Evolutionary conservation across 2,888 invertebrate species (phyloP).

Genomic region (Amphipoea oculea): DNA sequence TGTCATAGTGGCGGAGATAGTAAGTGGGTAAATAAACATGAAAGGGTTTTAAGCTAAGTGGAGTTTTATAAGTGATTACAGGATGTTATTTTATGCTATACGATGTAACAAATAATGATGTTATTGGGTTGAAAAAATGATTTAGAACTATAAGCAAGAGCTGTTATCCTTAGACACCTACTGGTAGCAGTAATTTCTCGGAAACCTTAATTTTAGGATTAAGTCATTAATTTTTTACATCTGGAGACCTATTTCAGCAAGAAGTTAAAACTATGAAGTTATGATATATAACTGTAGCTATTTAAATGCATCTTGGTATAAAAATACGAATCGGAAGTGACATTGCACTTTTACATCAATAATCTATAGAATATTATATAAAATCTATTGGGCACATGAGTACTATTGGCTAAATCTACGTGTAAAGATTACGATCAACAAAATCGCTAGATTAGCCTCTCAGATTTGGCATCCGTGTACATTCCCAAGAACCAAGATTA

Average conservation of each 20-base stretch:
- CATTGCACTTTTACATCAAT: not conserved
- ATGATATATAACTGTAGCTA: not conserved
- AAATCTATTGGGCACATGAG: not conserved
- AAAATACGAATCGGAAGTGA: not conserved
- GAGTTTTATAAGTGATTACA: slow-evolving; percentile 42
- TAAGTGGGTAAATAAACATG: slow-evolving; percentile 63
- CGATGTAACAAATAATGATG: not conserved
- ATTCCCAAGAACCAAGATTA: slow-evolving; percentile 53
- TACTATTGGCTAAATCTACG: not conserved
- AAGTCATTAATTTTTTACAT: not conserved
- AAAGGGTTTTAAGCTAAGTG: slow-evolving; percentile 43
- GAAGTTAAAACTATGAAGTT: not conserved
- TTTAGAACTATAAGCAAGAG: not conserved
- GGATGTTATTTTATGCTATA: slow-evolving; percentile 19
- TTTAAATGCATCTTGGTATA: no score
- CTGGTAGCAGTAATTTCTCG: not conserved
- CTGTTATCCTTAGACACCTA: not conserved
- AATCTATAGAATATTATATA: not conserved
- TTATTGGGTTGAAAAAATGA: not conserved
- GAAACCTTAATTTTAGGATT: not conserved
- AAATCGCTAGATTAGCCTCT: slow-evolving; percentile 30
- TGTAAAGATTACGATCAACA: not conserved
- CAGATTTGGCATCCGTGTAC: slow-evolving; percentile 33
- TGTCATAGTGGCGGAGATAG: slow-evolving; percentile 76
- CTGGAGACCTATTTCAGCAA: not conserved